phyloP scores from a whole-genome alignment of 2,888 invertebrate species.

The Andrena camellia region DNA sequence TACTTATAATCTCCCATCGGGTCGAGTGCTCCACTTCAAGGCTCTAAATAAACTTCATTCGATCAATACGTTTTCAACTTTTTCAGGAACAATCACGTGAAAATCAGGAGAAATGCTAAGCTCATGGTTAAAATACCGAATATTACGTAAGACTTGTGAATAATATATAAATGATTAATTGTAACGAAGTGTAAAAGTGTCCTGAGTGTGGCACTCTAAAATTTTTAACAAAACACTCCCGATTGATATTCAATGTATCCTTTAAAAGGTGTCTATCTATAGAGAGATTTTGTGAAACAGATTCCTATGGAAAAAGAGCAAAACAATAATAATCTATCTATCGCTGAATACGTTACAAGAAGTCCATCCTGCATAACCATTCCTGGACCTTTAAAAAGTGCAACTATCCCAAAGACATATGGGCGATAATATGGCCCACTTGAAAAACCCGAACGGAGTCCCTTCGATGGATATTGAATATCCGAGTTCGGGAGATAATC shows the following conservation, averaged over 20 bases:
- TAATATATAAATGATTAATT: too few species aligned
- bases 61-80: slow-evolving; percentile 6
- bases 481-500: slow-evolving; percentile 14
- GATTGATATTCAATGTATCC: too few species aligned
- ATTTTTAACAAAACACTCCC: background rate
- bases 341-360: background rate
- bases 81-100: slow-evolving; percentile 6
- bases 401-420: background rate
- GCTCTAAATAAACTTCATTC: background rate
- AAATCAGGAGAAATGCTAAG: too few species aligned
- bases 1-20: slow-evolving; percentile 1
- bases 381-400: background rate
- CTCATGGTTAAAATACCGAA: too few species aligned
- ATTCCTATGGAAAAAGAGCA: background rate
- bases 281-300: too few species aligned
- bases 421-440: background rate
- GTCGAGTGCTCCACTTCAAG: background rate
- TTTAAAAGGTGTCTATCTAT: too few species aligned
- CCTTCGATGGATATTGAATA: slow-evolving; percentile 38
- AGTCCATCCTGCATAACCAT: background rate
- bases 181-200: too few species aligned
- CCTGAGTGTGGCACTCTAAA: too few species aligned
- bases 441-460: background rate
- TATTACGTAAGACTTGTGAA: too few species aligned
- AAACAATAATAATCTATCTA: too few species aligned